Base-by-base conservation (phyloP, 2,888 invertebrate genomes). In the Blastobasis adustella region DNA sequence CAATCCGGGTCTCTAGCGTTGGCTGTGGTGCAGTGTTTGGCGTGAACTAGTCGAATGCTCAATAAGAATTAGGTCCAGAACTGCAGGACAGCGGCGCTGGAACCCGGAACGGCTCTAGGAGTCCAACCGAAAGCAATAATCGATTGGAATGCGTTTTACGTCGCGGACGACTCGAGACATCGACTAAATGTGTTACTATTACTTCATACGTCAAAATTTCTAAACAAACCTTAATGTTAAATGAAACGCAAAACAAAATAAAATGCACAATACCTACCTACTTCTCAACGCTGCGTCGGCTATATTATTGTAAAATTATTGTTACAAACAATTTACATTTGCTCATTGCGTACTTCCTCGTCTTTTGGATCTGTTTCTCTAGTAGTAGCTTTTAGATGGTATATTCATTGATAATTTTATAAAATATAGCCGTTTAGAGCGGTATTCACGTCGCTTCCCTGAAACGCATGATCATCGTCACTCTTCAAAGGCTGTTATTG, bases 171-270 rank as follows among this genome's bases (percentile, higher is more conserved):
- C 65, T 83, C 84, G 82, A 86, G 82, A 85, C 87, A 85, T 87
- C 86, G 87, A 86, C 76, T 82, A 83, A 85, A 84, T 83, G 84
- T 86, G 82, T 83, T 82, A 86, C 81, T 79, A 77, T 77, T 80
- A 79, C 75, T 77, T 74, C 77, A 77, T 79, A 79, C 71, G 70
- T 77, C 73, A 75, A 71, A 73, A 66, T 64, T 67, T 66, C 66
- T 71, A 74, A 66, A 71, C 65, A 68, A 66, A 47, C 23, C 23
- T 23, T 23, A 23, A 23, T 23, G 23, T 23, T 23, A 23, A 23
- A 23, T 23, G 23, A 23, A 23, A 23, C 23, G 23, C 57, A 67
- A 61, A 59, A 65, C 65, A 65, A 65, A 66, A 63, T 57, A 61
- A 65, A 71, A 69, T 72, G 77, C 78, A 78, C 78, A 70, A 69